phyloP scores from a whole-genome alignment of 2,797 vertebrate genomes.

The Chelon auratus region DNA sequence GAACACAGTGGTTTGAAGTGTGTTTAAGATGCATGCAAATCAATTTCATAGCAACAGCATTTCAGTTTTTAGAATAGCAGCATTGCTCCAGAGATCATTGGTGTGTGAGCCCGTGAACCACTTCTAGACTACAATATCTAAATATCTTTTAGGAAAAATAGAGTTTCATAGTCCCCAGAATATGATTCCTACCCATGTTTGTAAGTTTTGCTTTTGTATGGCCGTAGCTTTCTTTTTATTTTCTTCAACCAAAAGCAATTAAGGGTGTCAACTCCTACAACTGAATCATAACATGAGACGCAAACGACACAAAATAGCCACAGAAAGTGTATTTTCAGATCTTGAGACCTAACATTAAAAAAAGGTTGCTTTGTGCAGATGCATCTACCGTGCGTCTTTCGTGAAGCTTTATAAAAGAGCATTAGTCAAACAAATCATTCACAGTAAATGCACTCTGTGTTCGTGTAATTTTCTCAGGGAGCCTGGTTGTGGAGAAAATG shows the following conservation, averaged over 20 bases:
- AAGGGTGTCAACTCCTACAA: background rate
- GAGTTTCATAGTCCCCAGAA: too few species aligned
- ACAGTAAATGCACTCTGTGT: slow-evolving; percentile 20
- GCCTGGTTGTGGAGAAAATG: slow-evolving; percentile 39
- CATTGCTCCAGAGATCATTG: background rate
- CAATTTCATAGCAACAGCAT: background rate
- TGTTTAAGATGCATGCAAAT: too few species aligned
- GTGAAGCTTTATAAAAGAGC: background rate
- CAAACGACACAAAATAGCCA: background rate
- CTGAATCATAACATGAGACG: background rate
- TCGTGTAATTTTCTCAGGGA: slow-evolving; percentile 35
- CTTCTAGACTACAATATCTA: too few species aligned
- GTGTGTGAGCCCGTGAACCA: too few species aligned
- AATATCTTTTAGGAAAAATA: too few species aligned
- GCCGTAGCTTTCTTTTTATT: background rate
- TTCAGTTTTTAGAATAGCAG: background rate
- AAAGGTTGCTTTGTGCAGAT: background rate
- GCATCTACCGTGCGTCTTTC: background rate
- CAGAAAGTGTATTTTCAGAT: background rate
- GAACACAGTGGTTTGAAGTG: too few species aligned
- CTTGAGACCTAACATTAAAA: background rate
- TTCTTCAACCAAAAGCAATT: too few species aligned
- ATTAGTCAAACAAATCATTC: slow-evolving; percentile 46
- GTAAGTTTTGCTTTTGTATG: background rate
- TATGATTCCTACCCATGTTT: background rate